A percentile compares a stretch with the other conserved stretches of the same genome.
These are phyloP conservation scores for Elephas maximus DNA, from an alignment of 2,113 vertebrate genomes.

Conservation along the genomic window DNA sequence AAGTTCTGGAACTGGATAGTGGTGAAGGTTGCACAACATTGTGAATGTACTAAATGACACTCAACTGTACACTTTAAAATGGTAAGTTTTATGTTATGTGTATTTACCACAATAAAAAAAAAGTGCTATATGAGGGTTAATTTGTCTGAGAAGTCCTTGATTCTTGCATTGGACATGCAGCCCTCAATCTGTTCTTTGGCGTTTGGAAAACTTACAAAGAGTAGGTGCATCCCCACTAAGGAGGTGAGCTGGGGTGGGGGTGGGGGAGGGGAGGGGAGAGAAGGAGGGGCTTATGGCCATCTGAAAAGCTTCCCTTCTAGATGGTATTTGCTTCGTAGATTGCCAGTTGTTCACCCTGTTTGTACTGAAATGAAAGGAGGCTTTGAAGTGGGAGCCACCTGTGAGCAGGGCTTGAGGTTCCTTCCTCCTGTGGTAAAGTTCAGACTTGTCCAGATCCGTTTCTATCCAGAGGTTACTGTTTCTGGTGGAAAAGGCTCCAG, in stretches of 20 bases:
- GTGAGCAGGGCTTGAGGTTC: conserved; percentile 70
- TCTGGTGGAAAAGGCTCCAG: conserved; percentile 76
- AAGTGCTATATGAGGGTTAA: background rate
- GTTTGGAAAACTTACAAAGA: background rate
- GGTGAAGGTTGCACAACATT: background rate
- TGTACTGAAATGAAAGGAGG: conserved; percentile 82
- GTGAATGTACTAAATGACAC: background rate
- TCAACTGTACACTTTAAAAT: background rate
- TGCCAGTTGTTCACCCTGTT: conserved; percentile 83
- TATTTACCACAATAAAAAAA: background rate
- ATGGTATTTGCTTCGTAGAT: conserved; percentile 79
- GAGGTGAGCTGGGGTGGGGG: background rate
- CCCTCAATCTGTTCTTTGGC: background rate
- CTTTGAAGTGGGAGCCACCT: conserved; percentile 81
- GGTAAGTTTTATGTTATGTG: background rate
- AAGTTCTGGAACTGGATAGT: conserved; percentile 27
- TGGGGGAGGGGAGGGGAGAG: background rate
- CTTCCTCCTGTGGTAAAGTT: conserved; percentile 75
- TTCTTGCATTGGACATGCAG: background rate
- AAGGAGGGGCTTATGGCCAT: background rate
- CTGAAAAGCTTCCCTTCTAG: conserved; percentile 67
- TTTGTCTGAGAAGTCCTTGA: background rate
- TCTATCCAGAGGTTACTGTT: conserved; percentile 80
- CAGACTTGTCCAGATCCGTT: conserved; percentile 82
- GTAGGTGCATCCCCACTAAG: background rate